Base-by-base conservation (phyloP, 2,888 invertebrate species). In the Amorpha juglandis region DNA sequence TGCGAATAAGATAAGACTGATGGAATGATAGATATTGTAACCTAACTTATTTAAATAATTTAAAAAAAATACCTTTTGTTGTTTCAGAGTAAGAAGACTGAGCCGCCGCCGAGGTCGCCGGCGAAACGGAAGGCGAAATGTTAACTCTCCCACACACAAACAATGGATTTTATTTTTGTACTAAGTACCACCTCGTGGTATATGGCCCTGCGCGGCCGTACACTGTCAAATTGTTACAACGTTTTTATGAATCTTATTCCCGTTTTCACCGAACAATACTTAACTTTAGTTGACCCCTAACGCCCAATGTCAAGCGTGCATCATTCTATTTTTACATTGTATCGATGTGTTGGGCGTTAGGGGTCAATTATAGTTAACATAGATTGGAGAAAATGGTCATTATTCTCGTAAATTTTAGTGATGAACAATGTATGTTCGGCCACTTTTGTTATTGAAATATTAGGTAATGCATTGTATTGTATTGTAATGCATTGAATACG, bases 51-150 rank as follows among this genome's bases (percentile, higher is more conserved):
- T n/a, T n/a, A n/a, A n/a, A n/a, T n/a, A n/a, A n/a, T n/a, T n/a
- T n/a, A n/a, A n/a, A n/a, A n/a, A n/a, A 27, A 11, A 52, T 64
- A 33, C 42, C 1, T 67, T 65, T 64, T 67, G 71, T 68, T 38
- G 67, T 90, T 89, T 21, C 88, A 93, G 93, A 89, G 78, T 62
- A 91, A 91, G 89, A 93, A 93, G 90, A 89, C 91, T 90, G 92
- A 92, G 35, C 80, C 86, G 0, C 83, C 88, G 6, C 83, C 84
- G 16, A 75, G 90, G 70, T 90, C 92, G 53, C 91, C 92, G 2
- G 84, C 87, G 12, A 93, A 92, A 76, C 81, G 92, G 78, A 93
- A 91, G 83, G 81, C 88, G 1, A 91, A 91, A 80, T 78, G 77
- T 69, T 88, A 89, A 58, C 9, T 14, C 1, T 53, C 11, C n/a